These are phyloP conservation scores for Hoplodrina blanda DNA, from an alignment of 2,888 invertebrate genomes.

Conservation along the genomic window DNA sequence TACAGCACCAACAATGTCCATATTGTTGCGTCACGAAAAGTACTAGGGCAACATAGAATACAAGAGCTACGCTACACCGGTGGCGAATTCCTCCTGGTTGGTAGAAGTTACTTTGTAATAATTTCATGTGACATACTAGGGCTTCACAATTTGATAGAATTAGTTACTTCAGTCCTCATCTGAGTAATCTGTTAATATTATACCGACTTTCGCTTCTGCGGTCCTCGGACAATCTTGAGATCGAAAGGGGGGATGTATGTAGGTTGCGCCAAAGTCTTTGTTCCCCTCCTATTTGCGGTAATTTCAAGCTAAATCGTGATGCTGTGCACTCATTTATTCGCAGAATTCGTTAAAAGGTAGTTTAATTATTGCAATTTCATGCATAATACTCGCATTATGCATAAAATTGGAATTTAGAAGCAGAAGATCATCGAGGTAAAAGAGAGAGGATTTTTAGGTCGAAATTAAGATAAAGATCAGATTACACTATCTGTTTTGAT, in stretches of 20 bases:
- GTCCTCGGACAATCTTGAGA: conserved; percentile 55
- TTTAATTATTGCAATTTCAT: conserved; percentile 53
- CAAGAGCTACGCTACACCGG: conserved; percentile 3
- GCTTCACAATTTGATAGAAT: conserved; percentile 31
- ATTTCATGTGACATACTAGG: conserved; percentile 36
- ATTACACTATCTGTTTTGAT: conserved; percentile 3
- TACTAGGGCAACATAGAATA: conserved; percentile 29
- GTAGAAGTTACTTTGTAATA: conserved; percentile 38
- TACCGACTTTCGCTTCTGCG: conserved; percentile 69
- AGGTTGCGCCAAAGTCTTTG: conserved; percentile 81
- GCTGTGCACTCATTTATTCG: conserved; percentile 64
- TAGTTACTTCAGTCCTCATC: conserved; percentile 8
- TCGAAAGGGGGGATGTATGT: conserved; percentile 84
- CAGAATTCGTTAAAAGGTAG: conserved; percentile 42
- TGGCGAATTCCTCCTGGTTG: conserved; percentile 22
- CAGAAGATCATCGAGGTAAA: conserved; percentile 22
- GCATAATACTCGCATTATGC: conserved; percentile 33
- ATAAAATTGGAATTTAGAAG: conserved; percentile 40
- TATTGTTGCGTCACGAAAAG: conserved; percentile 47
- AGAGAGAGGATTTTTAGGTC: conserved; percentile 38
- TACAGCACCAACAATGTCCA: conserved; percentile 37
- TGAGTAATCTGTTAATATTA: conserved; percentile 17
- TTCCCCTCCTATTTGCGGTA: conserved; percentile 73
- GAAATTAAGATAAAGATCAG: conserved; percentile 21
- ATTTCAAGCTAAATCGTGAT: conserved; percentile 74